Conservation (phyloP, 2,113 vertebrate genomes). For the Condylura cristata region DNA sequence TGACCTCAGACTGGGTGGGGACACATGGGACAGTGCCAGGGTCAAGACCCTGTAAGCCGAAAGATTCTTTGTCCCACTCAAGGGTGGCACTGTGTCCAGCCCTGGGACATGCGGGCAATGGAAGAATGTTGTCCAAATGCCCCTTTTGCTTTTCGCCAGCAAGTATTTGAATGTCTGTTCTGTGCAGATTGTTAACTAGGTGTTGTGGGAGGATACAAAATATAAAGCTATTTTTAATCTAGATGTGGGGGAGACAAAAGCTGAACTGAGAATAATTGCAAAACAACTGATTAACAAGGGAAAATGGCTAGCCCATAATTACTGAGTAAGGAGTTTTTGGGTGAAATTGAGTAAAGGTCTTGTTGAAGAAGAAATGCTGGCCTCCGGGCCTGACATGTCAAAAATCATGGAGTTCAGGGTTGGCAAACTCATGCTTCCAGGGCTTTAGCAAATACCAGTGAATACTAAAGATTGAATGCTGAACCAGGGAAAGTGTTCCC, state of each 20-base stretch:
- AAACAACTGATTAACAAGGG: slow-evolving; percentile 29
- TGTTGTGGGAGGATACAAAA: slow-evolving; percentile 44
- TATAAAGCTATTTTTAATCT: slow-evolving; percentile 66
- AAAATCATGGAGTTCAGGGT: neutral
- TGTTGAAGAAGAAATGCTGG: neutral
- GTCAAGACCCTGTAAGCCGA: neutral
- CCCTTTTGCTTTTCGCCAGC: neutral
- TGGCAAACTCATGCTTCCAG: neutral
- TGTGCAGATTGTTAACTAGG: slow-evolving; percentile 38
- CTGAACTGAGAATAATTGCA: slow-evolving; percentile 49
- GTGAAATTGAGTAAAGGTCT: neutral
- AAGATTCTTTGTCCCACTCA: neutral
- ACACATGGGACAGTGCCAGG: neutral
- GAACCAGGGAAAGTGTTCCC: neutral
- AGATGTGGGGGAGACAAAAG: slow-evolving; percentile 59
- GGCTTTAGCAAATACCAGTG: neutral
- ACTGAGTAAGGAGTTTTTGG: neutral
- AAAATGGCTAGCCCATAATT: neutral
- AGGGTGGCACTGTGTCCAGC: neutral
- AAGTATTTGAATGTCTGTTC: neutral
- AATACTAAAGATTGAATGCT: neutral
- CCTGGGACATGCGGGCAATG: neutral
- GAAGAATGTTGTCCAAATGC: neutral
- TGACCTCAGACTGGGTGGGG: neutral
- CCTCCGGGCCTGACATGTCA: neutral